phyloP scores from a whole-genome alignment of 1,140 invertebrate genomes.

The Halotydeus destructor region DNA sequence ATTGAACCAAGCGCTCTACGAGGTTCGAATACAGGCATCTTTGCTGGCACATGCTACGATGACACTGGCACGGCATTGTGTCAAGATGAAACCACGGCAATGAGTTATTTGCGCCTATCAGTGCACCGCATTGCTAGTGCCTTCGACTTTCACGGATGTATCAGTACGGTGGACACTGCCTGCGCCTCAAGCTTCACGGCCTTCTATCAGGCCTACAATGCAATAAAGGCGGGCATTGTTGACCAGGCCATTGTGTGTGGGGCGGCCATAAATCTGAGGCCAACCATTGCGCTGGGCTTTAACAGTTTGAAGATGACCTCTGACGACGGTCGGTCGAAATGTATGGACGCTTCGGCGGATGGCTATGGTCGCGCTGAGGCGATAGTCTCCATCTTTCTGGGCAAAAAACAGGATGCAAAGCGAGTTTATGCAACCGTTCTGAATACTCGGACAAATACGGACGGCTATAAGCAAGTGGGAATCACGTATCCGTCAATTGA shows the following conservation, averaged over 20 bases:
- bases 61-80: constrained; percentile 3
- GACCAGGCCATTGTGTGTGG: constrained; percentile 80
- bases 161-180: constrained; percentile 77
- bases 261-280: constrained; percentile 53
- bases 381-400: constrained; percentile 30
- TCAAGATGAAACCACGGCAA: constrained; percentile 29
- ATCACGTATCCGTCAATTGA: constrained; percentile 64
- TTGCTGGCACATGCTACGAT: constrained; percentile 50
- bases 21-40: constrained; percentile 60
- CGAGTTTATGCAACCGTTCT: constrained; percentile 45
- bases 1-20: constrained; percentile 22
- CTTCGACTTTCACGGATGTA: constrained; percentile 72
- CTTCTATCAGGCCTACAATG: constrained; percentile 45
- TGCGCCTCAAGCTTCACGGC: constrained; percentile 80
- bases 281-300: constrained; percentile 73
- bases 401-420: constrained; percentile 25
- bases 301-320: constrained; percentile 19
- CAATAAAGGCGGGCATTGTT: constrained; percentile 62
- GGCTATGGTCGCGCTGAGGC: constrained; percentile 26
- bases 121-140: constrained; percentile 72
- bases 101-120: constrained; percentile 84
- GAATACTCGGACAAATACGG: constrained; percentile 63
- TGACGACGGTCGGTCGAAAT: constrained; percentile 11
- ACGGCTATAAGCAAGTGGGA: constrained; percentile 66
- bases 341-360: constrained; percentile 13